A percentile compares a stretch with the other conserved stretches of the same genome.
phyloP scores from a whole-genome alignment of 2,888 invertebrate genomes.

The Sepiola atlantica region DNA sequence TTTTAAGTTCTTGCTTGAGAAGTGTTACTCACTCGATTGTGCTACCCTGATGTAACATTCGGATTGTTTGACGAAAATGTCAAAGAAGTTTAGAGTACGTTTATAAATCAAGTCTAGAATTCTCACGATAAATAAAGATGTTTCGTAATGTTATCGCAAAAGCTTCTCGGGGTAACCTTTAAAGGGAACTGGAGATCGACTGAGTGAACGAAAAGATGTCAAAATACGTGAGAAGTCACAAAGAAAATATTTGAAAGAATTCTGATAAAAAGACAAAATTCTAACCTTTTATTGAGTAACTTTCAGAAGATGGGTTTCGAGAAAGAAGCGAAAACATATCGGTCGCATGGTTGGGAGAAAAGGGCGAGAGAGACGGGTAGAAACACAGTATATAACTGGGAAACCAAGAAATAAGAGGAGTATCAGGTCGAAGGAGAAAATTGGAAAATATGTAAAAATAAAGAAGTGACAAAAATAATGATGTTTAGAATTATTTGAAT shows the following conservation, averaged over 20 bases:
- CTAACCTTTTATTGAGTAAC: conserved; percentile 32
- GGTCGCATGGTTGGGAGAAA: not conserved
- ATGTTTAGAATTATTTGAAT: not conserved
- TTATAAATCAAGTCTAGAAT: not conserved
- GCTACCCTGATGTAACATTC: not conserved
- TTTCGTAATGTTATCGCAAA: not conserved
- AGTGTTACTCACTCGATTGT: too few species aligned
- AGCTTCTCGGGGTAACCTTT: not conserved
- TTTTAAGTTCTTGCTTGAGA: too few species aligned
- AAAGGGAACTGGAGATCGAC: not conserved
- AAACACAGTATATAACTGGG: not conserved
- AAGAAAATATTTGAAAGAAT: not conserved
- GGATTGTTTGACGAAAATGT: not conserved
- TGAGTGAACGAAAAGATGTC: not conserved
- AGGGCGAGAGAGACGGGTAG: too few species aligned
- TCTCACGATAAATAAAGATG: not conserved
- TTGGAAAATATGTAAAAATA: not conserved
- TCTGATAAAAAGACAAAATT: not conserved
- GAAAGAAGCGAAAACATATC: not conserved
- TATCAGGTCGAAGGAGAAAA: not conserved
- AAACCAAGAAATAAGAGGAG: not conserved
- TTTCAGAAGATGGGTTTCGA: not conserved
- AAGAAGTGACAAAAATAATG: not conserved
- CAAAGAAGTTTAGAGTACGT: conserved; percentile 4
- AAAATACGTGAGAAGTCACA: conserved; percentile 15